A percentile compares a stretch with the other conserved stretches of the same genome.
These are phyloP conservation scores for Sarcophaga carnaria DNA, from an alignment of 2,888 invertebrate genomes.

Conservation along the genomic window DNA sequence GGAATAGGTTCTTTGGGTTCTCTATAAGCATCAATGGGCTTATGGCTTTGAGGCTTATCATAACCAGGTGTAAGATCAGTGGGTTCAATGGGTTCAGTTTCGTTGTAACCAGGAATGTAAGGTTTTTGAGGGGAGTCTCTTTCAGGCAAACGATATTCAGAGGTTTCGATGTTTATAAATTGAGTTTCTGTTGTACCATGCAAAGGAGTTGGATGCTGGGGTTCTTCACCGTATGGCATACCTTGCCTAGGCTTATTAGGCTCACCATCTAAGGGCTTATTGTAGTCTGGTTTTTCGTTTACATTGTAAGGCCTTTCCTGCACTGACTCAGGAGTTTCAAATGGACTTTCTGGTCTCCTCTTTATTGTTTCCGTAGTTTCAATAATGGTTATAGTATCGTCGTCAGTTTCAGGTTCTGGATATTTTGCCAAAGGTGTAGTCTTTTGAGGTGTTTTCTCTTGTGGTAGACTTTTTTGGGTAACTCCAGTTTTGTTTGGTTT, in stretches of 20 bases:
- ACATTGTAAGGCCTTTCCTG: not conserved
- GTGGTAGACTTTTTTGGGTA: not conserved
- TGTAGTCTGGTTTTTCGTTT: not conserved
- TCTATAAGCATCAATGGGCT: not conserved
- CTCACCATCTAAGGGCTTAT: not conserved
- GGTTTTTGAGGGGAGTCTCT: no score
- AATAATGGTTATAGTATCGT: not conserved
- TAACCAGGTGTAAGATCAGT: not conserved
- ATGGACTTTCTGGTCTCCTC: not conserved
- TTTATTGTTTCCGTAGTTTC: not conserved
- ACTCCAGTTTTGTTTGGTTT: slow-evolving; percentile 29
- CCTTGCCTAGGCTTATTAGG: not conserved
- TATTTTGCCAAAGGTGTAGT: not conserved
- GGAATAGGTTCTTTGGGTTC: not conserved
- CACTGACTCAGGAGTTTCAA: not conserved
- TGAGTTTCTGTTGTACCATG: no score
- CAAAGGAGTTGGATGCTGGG: not conserved
- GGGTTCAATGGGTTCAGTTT: not conserved
- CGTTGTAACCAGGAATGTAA: no score
- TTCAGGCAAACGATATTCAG: no score
- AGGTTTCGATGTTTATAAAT: no score
- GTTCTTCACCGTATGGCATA: not conserved
- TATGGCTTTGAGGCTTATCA: not conserved
- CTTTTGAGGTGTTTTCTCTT: not conserved
- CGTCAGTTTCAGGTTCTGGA: not conserved